phyloP scores from a whole-genome alignment of 2,797 vertebrate genomes.

The Clarias platycephalus region DNA sequence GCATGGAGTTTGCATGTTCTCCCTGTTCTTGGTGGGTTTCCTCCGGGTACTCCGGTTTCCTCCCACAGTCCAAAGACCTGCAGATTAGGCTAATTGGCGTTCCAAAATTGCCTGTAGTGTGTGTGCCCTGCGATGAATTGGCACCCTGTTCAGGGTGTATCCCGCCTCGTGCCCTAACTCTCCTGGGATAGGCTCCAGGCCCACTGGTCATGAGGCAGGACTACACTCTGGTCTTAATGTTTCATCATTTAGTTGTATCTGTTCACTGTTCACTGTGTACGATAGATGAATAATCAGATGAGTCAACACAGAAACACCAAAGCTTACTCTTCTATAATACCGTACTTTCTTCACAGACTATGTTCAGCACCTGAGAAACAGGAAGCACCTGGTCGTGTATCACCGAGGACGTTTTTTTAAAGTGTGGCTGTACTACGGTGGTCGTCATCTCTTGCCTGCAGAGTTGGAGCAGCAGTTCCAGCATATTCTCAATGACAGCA shows the following conservation, averaged over 20 bases:
- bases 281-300: neutral
- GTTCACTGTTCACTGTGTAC: neutral
- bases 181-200: too few species aligned
- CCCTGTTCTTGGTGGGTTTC: too few species aligned
- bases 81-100: too few species aligned
- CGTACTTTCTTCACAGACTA: conserved; percentile 62
- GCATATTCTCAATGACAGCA: conserved; percentile 84
- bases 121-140: too few species aligned
- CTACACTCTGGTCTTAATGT: neutral
- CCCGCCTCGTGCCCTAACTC: too few species aligned
- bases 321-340: neutral
- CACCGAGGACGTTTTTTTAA: conserved; percentile 89
- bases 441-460: conserved; percentile 82
- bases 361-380: conserved; percentile 85
- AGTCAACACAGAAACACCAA: neutral
- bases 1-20: too few species aligned
- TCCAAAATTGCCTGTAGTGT: too few species aligned
- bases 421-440: conserved; percentile 87
- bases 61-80: too few species aligned
- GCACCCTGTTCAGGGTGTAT: too few species aligned
- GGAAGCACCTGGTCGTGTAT: conserved; percentile 88
- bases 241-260: neutral
- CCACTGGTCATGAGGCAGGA: neutral
- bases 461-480: conserved; percentile 92
- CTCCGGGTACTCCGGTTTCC: too few species aligned